phyloP scores from a whole-genome alignment of 2,888 invertebrate species.

The Tolmerus cingulatus region DNA sequence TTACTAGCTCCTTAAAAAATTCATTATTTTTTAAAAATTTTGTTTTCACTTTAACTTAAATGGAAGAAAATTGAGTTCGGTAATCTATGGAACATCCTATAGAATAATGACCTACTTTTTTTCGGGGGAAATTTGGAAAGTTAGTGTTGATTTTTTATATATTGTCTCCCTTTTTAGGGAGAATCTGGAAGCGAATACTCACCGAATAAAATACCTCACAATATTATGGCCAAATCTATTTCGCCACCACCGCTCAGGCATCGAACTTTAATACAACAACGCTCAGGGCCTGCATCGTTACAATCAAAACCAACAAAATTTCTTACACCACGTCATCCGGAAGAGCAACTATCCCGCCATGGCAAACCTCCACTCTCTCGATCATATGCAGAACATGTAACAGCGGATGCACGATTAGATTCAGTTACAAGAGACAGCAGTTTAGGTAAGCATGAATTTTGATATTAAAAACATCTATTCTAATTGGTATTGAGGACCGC shows the following conservation, averaged over 20 bases:
- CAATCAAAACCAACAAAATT: conserved; percentile 62
- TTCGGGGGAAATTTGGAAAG: no score
- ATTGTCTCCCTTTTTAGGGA: conserved; percentile 61
- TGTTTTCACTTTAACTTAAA: no score
- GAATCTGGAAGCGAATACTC: conserved; percentile 74
- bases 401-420: conserved; percentile 45
- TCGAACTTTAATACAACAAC: conserved; percentile 62
- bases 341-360: conserved; percentile 56
- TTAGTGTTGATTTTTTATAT: neutral
- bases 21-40: no score
- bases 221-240: conserved; percentile 63
- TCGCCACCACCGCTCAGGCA: conserved; percentile 64
- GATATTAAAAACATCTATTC: no score
- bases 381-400: conserved; percentile 53
- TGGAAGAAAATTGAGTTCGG: no score
- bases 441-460: conserved; percentile 57
- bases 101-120: no score
- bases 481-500: no score
- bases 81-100: no score
- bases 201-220: conserved; percentile 66
- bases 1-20: no score
- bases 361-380: conserved; percentile 53
- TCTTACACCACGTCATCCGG: conserved; percentile 63
- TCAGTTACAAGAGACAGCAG: conserved; percentile 62
- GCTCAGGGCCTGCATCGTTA: conserved; percentile 62